Evolutionary conservation across 2,888 invertebrate genomes (phyloP), one percentile per base, ranked within the genome.

Genomic region (Aromia moschata): DNA sequence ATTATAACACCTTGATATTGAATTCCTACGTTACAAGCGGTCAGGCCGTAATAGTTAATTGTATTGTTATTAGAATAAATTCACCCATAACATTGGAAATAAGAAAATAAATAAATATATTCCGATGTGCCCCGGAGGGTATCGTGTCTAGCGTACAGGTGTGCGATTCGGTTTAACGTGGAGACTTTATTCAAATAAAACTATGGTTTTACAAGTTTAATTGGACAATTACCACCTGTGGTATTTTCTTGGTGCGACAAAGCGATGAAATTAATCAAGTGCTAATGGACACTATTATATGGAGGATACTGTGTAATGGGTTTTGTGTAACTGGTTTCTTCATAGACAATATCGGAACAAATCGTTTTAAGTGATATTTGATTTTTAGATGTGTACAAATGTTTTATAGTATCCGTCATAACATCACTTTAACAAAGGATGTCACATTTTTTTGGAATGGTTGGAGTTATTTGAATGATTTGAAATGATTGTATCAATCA

Each of bases 51-150:
- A 49, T 40, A 49, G 49, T 40, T 40, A 49, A 49, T 49, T 49
- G 25, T 56, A 49, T 56, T 49, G 43, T 56, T 56, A 56, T 49
- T 49, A 43, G 36, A 43, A 56, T 56, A 49, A 43, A 56, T 49
- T 49, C 31, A 36, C 36, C 49, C 49, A 43, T 56, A 43, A 49
- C 49, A 49, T 40, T 43, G 46, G 56, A 33, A 43, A 56, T 36
- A 49, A 43, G 56, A 47, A 56, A 47, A 56, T 33, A 40, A 14
- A 56, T 56, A 43, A 33, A 56, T 47, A 56, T 56, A 47, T 56
- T 49, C 15, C 20, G 43, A 46, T 33, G 36, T 41, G 56, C 56
- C 49, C 49, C 11, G 46, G 15, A 46, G 49, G 43, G 16, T 47
- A 36, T 49, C 56, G 56, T 56, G 56, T 33, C 10, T 36, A 41